Base-by-base conservation (phyloP, 2,113 vertebrate species). In the Psettodes erumei region DNA sequence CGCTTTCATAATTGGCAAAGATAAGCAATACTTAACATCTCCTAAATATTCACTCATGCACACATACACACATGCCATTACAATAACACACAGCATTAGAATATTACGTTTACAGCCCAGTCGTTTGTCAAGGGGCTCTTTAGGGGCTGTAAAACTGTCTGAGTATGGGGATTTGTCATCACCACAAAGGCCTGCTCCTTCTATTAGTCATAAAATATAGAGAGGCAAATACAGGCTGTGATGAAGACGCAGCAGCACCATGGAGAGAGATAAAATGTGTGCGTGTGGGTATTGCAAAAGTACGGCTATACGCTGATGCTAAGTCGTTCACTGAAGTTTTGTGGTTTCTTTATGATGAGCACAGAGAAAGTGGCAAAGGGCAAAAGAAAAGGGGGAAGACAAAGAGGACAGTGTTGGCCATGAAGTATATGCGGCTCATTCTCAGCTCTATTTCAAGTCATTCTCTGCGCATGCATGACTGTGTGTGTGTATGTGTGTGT, bases 71-170 rank as follows among this genome's bases (percentile, higher is more conserved):
- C 62, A 8, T 82, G 82, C 93, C 95, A 96, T 96, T 96, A 96
- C 91, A 92, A 95, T 93, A 93, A 93, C 91, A 94, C 85, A 86
- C 77, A 11, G 93, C 94, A 95, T 96, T 96, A 95, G 93, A 93
- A 95, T 93, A 94, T 93, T 93, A 94, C 93, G 94, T 97, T 97
- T 97, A 95, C 95, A 93, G 95, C 95, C 94, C 76, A 38, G 86
- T 85, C 73, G 76, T 92, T 92, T 90, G 83, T 94, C 93, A 94
- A 93, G 93, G 93, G 93, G 95, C 94, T 96, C 95, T 97, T 96
- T 96, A 96, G 94, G 91, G 94, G 96, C 95, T 94, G 80, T 98
- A 98, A 98, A 98, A 92, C 93, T 96, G 96, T 95, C 96, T 89
- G 82, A 88, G 92, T 87, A 90, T 89, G 88, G 94, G 94, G 94